A percentile compares a stretch with the other conserved stretches of the same genome.
phyloP scores from a whole-genome alignment of 2,797 vertebrate species.

The Hyperoplus lanceolatus region DNA sequence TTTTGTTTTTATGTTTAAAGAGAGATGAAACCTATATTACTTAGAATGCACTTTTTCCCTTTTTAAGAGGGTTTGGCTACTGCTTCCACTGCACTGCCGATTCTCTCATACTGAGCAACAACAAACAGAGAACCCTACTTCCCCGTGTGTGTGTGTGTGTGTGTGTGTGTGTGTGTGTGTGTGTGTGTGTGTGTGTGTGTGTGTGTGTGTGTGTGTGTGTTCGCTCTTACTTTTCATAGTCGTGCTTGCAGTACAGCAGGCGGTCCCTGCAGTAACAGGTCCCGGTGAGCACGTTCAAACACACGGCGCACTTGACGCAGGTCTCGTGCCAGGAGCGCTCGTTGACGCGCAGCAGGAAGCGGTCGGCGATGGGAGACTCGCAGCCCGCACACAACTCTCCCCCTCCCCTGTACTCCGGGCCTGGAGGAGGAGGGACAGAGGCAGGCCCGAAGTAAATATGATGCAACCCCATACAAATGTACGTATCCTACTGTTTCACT shows the following conservation, averaged over 20 bases:
- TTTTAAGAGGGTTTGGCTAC: neutral
- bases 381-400: constrained; percentile 91
- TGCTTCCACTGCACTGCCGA: neutral
- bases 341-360: constrained; percentile 92
- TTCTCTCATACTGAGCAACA: neutral
- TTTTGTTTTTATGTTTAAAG: too few relatives aligned
- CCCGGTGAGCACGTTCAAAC: constrained; percentile 88
- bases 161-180: constrained; percentile 14
- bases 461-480: neutral
- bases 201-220: constrained; percentile 19
- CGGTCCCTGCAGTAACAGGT: constrained; percentile 92
- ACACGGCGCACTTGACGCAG: constrained; percentile 91
- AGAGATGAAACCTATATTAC: too few relatives aligned
- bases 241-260: constrained; percentile 93
- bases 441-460: neutral
- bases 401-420: constrained; percentile 85
- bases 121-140: constrained; percentile 1
- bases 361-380: constrained; percentile 90
- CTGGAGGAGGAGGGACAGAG: constrained; percentile 49
- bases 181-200: constrained; percentile 9
- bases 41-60: neutral
- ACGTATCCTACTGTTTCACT: neutral
- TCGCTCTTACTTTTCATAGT: constrained; percentile 92
- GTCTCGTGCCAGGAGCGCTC: constrained; percentile 93
- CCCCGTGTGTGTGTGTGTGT: neutral